Evolutionary conservation across 2,888 invertebrate species (phyloP).

Genomic region (Galerucella calmariensis): DNA sequence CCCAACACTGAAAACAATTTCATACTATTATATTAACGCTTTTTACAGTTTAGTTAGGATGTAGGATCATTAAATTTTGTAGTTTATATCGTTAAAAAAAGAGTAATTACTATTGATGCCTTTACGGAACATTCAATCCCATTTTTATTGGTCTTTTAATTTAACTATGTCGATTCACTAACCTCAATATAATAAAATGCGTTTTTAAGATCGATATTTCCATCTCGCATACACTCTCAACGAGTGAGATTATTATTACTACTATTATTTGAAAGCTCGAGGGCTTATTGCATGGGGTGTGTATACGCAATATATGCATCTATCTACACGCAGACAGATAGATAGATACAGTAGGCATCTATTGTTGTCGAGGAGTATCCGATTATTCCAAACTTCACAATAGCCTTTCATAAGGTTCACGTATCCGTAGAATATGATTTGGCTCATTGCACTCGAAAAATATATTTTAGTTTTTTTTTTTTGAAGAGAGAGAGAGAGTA

Average conservation of each 20-base stretch:
- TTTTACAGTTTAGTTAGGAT: no score
- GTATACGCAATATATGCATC: constrained; percentile 37
- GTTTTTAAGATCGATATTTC: constrained; percentile 33
- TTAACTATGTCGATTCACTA: constrained; percentile 20
- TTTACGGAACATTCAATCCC: not conserved
- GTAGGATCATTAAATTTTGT: no score
- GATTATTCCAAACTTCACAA: constrained; percentile 60
- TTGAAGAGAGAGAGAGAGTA: constrained; percentile 41
- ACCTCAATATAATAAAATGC: constrained; percentile 17
- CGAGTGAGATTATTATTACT: constrained; percentile 45
- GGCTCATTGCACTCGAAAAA: constrained; percentile 65
- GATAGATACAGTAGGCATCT: constrained; percentile 59
- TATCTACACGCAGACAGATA: constrained; percentile 52
- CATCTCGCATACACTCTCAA: constrained; percentile 27
- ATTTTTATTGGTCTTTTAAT: not conserved
- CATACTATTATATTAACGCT: no score
- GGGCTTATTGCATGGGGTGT: constrained; percentile 45
- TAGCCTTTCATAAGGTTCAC: constrained; percentile 61
- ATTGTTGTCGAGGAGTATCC: constrained; percentile 61
- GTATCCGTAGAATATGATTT: constrained; percentile 64
- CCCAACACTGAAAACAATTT: no score
- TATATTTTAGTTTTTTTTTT: constrained; percentile 59
- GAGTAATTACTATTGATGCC: no score
- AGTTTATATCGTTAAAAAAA: no score
- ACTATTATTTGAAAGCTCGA: constrained; percentile 41